These are phyloP conservation scores for Trogon melanurus DNA, from an alignment of 2,113 vertebrate species.

Conservation along the genomic window DNA sequence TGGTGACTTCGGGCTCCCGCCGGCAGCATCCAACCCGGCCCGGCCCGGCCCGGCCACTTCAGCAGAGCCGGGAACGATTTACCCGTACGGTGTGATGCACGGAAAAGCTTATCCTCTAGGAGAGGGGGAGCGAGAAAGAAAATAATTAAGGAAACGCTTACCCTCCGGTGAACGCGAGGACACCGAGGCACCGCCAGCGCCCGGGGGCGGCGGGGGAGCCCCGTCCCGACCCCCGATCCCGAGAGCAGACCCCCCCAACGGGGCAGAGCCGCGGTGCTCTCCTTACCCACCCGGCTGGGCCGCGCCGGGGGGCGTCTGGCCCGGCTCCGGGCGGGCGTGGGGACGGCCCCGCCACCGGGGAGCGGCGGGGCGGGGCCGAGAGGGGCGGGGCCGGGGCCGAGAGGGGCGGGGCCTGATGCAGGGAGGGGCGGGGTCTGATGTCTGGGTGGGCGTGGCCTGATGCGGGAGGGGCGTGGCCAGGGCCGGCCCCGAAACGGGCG, in stretches of 20 bases:
- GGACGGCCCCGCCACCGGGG: too few relatives aligned
- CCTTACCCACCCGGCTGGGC: too few relatives aligned
- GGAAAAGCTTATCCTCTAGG: not conserved
- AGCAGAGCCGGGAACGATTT: not conserved
- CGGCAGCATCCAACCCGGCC: not conserved
- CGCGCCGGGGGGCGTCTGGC: too few relatives aligned
- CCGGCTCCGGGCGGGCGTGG: too few relatives aligned
- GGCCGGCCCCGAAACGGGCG: too few relatives aligned
- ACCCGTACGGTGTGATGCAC: not conserved
- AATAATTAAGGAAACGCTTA: not conserved
- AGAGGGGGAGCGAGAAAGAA: not conserved
- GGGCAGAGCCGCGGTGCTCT: too few relatives aligned
- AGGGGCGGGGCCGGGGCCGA: too few relatives aligned
- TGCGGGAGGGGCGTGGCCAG: too few relatives aligned
- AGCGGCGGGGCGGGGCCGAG: too few relatives aligned
- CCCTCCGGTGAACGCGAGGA: not conserved
- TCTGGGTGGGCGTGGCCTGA: too few relatives aligned
- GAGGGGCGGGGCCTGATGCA: too few relatives aligned
- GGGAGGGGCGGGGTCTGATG: too few relatives aligned
- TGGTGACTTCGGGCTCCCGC: not conserved
- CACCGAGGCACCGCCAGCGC: not conserved
- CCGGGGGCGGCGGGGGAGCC: not conserved
- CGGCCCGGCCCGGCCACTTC: rapidly evolving
- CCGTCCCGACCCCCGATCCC: not conserved
- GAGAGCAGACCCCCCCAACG: not conserved